Percentiles rank a stretch among this genome's conserved stretches.
Evolutionary conservation across 2,797 vertebrate genomes (phyloP).

Genomic region (Siniperca scherzeri): DNA sequence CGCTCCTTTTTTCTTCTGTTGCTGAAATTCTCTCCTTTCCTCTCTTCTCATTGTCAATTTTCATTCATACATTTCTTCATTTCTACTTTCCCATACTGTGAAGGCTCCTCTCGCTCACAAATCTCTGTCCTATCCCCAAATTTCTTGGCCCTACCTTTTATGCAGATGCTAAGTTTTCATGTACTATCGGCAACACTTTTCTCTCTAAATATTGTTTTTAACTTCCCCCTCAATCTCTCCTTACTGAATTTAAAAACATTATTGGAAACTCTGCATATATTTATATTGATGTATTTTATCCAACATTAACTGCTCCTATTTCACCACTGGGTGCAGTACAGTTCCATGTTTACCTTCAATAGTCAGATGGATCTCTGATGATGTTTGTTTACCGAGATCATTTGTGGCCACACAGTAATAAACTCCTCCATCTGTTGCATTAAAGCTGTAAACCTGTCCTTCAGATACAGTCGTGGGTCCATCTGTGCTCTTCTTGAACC

Average conservation of each 20-base stretch:
- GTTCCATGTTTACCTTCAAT: constrained; percentile 40
- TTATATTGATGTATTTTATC: background rate
- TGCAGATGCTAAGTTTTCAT: too few species aligned
- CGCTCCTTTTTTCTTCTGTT: background rate
- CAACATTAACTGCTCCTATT: background rate
- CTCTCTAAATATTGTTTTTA: background rate
- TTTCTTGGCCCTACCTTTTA: too few species aligned
- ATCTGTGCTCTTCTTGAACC: background rate
- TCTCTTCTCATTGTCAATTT: background rate
- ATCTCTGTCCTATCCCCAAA: background rate
- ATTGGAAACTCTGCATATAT: background rate
- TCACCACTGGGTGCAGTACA: background rate
- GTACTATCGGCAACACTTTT: too few species aligned
- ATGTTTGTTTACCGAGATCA: constrained; percentile 35
- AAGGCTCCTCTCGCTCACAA: background rate
- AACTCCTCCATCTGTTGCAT: background rate
- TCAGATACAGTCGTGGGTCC: background rate
- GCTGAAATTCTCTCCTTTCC: background rate
- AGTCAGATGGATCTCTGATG: constrained; percentile 12
- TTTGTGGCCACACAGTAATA: constrained; percentile 54
- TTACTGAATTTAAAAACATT: background rate
- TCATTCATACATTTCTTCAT: background rate
- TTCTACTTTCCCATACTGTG: background rate
- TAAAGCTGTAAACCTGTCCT: constrained; percentile 8
- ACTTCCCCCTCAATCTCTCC: background rate